Evolutionary conservation across 2,797 vertebrate species (phyloP).

Genomic region (Enteromius thamalakanensis): DNA sequence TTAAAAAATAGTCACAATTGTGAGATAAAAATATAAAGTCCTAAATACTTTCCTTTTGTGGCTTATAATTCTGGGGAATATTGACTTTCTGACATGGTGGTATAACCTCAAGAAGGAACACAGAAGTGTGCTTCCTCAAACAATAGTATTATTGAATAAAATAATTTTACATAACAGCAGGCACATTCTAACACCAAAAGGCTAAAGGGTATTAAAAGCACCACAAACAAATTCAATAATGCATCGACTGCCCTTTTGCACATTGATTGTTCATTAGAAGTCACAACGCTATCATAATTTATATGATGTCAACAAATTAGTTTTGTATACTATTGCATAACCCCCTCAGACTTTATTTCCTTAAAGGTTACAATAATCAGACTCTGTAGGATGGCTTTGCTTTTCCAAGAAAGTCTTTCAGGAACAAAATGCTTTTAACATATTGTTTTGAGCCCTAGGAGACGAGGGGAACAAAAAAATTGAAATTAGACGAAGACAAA

Average conservation of each 20-base stretch:
- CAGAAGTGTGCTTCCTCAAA: slow-evolving; percentile 1
- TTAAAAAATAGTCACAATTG: neutral
- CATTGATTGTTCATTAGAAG: slow-evolving; percentile 59
- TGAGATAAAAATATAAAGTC: neutral
- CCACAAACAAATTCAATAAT: slow-evolving; percentile 54
- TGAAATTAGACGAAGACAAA: slow-evolving; percentile 56
- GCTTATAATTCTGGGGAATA: neutral
- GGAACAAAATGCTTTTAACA: slow-evolving; percentile 52
- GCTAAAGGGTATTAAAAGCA: slow-evolving; percentile 48
- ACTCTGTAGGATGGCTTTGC: slow-evolving; percentile 50
- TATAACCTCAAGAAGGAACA: slow-evolving; percentile 10
- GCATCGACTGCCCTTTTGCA: slow-evolving; percentile 61
- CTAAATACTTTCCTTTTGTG: neutral
- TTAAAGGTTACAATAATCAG: slow-evolving; percentile 55
- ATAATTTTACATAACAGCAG: slow-evolving; percentile 50
- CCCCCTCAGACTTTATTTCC: slow-evolving; percentile 35
- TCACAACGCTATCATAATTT: slow-evolving; percentile 55
- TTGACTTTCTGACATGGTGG: slow-evolving; percentile 1
- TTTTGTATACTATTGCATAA: slow-evolving; percentile 47
- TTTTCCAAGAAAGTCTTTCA: slow-evolving; percentile 34
- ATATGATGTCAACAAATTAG: slow-evolving; percentile 58
- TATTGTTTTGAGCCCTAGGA: slow-evolving; percentile 50
- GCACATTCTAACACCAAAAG: slow-evolving; percentile 43
- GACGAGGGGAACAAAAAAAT: slow-evolving; percentile 16
- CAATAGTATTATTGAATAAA: slow-evolving; percentile 60